phyloP scores from a whole-genome alignment of 2,797 vertebrate genomes.

The Lemur catta region DNA sequence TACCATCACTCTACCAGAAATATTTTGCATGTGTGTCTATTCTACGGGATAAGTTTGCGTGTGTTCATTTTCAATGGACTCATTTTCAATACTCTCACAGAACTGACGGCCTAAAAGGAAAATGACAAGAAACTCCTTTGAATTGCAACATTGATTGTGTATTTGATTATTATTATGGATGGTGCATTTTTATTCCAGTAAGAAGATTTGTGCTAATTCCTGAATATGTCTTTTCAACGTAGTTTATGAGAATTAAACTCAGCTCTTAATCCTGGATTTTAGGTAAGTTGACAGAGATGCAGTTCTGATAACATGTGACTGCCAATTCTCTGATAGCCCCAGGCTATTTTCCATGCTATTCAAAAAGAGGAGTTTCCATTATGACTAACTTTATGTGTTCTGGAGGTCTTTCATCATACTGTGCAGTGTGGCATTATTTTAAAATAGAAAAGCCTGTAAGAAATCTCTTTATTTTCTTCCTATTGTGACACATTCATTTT shows the following conservation, averaged over 20 bases:
- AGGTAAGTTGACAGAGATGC: constrained; percentile 49
- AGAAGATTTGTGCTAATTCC: background rate
- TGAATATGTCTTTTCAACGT: background rate
- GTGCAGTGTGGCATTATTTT: constrained; percentile 3
- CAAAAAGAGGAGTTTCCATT: constrained; percentile 80
- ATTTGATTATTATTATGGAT: background rate
- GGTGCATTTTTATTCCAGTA: background rate
- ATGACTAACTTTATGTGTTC: constrained; percentile 56
- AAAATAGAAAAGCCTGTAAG: constrained; percentile 43
- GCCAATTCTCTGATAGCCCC: constrained; percentile 56
- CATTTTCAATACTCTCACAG: background rate
- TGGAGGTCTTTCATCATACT: constrained; percentile 34
- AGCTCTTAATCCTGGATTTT: constrained; percentile 50
- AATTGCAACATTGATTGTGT: fast-evolving
- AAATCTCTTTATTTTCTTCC: constrained; percentile 14
- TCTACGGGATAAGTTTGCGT: too few species aligned
- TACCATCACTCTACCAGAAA: background rate
- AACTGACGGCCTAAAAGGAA: background rate
- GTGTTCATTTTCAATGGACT: background rate
- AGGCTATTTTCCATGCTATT: constrained; percentile 83
- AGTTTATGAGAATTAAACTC: background rate
- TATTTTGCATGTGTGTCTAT: background rate
- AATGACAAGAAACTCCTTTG: background rate
- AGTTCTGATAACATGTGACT: constrained; percentile 54
- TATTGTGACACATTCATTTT: background rate